Percentiles rank a stretch among this genome's conserved stretches.
phyloP scores from a whole-genome alignment of 2,888 invertebrate species.

The Poecilus cupreus region DNA sequence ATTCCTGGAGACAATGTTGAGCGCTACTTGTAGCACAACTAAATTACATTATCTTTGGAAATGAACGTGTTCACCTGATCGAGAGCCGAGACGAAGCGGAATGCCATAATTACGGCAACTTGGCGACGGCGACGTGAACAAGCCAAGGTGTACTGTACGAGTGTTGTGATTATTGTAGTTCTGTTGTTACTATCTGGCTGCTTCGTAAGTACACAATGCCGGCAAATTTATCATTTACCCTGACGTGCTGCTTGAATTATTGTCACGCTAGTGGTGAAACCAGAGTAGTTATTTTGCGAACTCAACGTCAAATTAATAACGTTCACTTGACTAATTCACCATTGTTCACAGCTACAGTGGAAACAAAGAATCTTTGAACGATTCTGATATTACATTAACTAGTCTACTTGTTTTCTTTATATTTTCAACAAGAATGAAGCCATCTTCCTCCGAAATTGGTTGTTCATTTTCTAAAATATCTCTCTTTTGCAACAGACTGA shows the following conservation, averaged over 20 bases:
- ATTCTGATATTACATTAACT: too few species aligned
- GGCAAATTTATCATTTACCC: slow-evolving; percentile 13
- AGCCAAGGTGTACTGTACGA: not conserved
- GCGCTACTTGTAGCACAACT: slow-evolving; percentile 23
- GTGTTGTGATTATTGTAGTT: slow-evolving; percentile 29
- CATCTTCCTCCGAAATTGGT: too few species aligned
- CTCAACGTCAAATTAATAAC: not conserved
- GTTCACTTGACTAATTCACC: not conserved
- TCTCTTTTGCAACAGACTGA: too few species aligned
- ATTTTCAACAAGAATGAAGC: too few species aligned
- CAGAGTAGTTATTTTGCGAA: not conserved
- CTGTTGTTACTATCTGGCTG: slow-evolving; percentile 1
- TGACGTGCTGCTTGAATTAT: not conserved
- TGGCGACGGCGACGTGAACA: not conserved
- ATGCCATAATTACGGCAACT: slow-evolving; percentile 35
- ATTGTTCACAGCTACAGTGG: too few species aligned
- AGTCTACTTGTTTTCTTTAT: too few species aligned
- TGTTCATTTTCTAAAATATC: too few species aligned
- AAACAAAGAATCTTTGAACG: too few species aligned
- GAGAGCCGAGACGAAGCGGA: not conserved
- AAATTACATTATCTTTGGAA: slow-evolving; percentile 51
- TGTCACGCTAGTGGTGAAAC: not conserved
- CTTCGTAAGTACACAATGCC: not conserved
- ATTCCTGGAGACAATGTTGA: slow-evolving; percentile 36
- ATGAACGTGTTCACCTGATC: slow-evolving; percentile 52